Percentiles rank a stretch among this genome's conserved stretches.
Evolutionary conservation across 2,888 invertebrate genomes (phyloP).

Genomic region (Agrotis puta): DNA sequence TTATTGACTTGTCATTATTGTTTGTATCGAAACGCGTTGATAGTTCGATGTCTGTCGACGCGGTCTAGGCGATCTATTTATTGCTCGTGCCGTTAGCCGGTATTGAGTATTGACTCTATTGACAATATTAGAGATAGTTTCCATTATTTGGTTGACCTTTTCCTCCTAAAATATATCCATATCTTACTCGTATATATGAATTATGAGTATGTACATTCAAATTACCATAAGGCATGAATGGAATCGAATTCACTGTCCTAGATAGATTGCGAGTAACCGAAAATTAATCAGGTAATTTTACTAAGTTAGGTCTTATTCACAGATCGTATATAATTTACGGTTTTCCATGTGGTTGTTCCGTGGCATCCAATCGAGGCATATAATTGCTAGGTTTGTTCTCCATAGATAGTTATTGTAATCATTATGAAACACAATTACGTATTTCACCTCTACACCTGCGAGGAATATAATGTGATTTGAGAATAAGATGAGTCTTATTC

Average conservation of each 20-base stretch:
- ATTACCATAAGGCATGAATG: too few species aligned
- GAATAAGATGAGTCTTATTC: neutral
- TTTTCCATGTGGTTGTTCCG: neutral
- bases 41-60: slow-evolving; percentile 12
- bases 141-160: neutral
- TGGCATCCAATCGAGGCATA: neutral
- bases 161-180: too few species aligned
- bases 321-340: neutral
- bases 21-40: slow-evolving; percentile 39
- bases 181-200: too few species aligned
- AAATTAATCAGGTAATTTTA: neutral
- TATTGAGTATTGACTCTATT: slow-evolving; percentile 10
- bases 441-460: neutral
- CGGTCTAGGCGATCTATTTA: slow-evolving; percentile 36
- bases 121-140: slow-evolving; percentile 1
- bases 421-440: slow-evolving; percentile 23
- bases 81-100: slow-evolving; percentile 15
- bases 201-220: too few species aligned
- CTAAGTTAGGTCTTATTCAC: neutral
- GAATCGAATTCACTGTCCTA: neutral
- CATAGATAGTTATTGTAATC: slow-evolving; percentile 20
- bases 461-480: neutral
- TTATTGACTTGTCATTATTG: slow-evolving; percentile 50
- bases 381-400: slow-evolving; percentile 11
- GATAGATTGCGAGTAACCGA: neutral